These are phyloP conservation scores for Amyelois transitella DNA, from an alignment of 1,140 invertebrate species.

Conservation along the genomic window DNA sequence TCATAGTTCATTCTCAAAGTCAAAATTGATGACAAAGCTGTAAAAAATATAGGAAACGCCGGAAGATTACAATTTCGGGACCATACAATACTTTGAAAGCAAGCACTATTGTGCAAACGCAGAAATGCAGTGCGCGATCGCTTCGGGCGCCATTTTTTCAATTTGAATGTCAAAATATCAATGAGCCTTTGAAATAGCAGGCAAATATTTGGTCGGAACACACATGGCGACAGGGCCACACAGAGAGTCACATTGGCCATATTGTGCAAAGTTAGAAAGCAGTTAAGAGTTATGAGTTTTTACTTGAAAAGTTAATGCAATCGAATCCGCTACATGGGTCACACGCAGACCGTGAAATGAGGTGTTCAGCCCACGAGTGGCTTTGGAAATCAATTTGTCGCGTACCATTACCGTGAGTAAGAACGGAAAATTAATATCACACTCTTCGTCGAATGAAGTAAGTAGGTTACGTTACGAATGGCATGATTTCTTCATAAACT, in stretches of 20 bases:
- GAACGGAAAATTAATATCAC: background rate
- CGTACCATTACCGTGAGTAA: background rate
- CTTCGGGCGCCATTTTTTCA: slow-evolving; percentile 47
- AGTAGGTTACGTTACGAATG: too few relatives aligned
- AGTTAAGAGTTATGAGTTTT: slow-evolving; percentile 31
- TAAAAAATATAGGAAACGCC: slow-evolving; percentile 46
- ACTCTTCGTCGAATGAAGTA: background rate
- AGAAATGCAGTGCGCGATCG: slow-evolving; percentile 14
- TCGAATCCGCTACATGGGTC: slow-evolving; percentile 43
- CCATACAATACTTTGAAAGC: slow-evolving; percentile 23
- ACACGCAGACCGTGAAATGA: slow-evolving; percentile 58
- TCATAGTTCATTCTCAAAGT: slow-evolving; percentile 56
- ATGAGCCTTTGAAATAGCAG: slow-evolving; percentile 56
- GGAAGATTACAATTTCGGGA: slow-evolving; percentile 31
- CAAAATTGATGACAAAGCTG: slow-evolving; percentile 40
- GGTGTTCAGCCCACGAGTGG: slow-evolving; percentile 24
- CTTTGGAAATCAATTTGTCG: slow-evolving; percentile 39
- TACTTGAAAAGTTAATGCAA: slow-evolving; percentile 41
- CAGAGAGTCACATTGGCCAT: slow-evolving; percentile 45
- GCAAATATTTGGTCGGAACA: slow-evolving; percentile 61
- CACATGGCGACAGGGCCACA: slow-evolving; percentile 53
- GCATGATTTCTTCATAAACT: too few relatives aligned
- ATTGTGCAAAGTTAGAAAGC: slow-evolving; percentile 52
- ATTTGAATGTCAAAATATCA: slow-evolving; percentile 44
- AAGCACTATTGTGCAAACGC: slow-evolving; percentile 33